A percentile compares a stretch with the other conserved stretches of the same genome.
Evolutionary conservation across 1,140 invertebrate genomes (phyloP).

Genomic region (Danaus plexippus): DNA sequence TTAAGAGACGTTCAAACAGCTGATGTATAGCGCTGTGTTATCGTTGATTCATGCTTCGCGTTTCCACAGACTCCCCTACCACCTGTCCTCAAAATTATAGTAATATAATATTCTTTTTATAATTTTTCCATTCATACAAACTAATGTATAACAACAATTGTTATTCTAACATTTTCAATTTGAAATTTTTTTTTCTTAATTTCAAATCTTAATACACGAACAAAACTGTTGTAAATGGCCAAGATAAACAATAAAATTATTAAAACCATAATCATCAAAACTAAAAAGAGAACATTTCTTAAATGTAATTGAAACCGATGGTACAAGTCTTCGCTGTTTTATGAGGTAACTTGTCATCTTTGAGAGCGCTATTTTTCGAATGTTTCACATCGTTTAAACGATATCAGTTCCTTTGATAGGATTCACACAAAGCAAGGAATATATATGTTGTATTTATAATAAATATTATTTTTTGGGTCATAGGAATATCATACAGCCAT

Average conservation of each 20-base stretch:
- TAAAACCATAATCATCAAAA: too few species aligned
- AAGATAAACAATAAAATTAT: too few species aligned
- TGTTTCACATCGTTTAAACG: conserved; percentile 30
- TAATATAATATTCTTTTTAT: neutral
- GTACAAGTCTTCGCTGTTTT: conserved; percentile 19
- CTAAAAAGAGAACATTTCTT: neutral
- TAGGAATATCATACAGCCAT: conserved; percentile 1
- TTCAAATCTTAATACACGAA: too few species aligned
- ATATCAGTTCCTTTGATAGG: conserved; percentile 27
- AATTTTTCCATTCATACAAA: neutral
- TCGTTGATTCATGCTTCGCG: conserved; percentile 38
- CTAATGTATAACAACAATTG: too few species aligned
- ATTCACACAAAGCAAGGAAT: conserved; percentile 27
- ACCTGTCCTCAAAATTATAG: conserved; percentile 1
- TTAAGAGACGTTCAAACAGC: conserved; percentile 45
- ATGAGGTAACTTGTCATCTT: conserved; percentile 30
- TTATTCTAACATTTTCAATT: too few species aligned
- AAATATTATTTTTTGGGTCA: conserved; percentile 6
- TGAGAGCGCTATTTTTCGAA: conserved; percentile 28
- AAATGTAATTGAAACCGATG: conserved; percentile 3
- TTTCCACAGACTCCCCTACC: conserved; percentile 19
- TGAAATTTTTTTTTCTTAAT: too few species aligned
- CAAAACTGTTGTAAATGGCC: too few species aligned
- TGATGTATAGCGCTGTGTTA: conserved; percentile 42
- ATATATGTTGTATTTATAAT: conserved; percentile 21